Evolutionary conservation across 2,113 vertebrate species (phyloP), one percentile per base, ranked within the genome.

Genomic region (Lophochroa leadbeateri): DNA sequence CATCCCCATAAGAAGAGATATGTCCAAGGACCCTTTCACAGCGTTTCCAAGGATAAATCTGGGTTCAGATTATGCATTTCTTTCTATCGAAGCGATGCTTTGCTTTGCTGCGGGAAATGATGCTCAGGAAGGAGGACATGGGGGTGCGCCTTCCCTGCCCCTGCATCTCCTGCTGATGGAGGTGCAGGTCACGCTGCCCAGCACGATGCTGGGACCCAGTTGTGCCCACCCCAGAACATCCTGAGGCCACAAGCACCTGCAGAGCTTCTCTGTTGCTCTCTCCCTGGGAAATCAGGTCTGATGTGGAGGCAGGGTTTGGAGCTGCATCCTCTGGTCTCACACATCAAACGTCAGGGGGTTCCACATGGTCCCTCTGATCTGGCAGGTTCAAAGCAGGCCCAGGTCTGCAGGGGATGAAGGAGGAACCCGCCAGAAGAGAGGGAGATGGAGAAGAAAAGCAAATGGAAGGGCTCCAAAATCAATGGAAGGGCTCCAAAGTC

Each of bases 261-360:
- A 74, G 64, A 91, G 31, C 28, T 71, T 49, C 47, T 58, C 55
- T 41, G 23, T 52, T 43, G 69, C 61, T 67, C 39, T 27, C 17
- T 64, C 58, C 31, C 44, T n/a, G 21, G 53, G 28, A 47, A 64
- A 79, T 13, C 33, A 46, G 47, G 20, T 29, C 47, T 52, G 63
- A 57, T 5, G 2, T 0, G 6, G 58, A 39, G 44, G 4, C 0
- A 6, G 1, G 7, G 19, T 21, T 35, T 17, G 55, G 31, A 15
- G 41, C 49, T 91, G 58, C 47, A 55, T 71, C 70, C 70, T 43
- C 86, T 72, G 90, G 29, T 60, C 52, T 53, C 75, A 11, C 23
- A 13, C 10, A 41, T 17, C 64, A 55, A n/a, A 65, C 13, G 14
- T 52, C 71, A 0, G 3, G 23, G 52, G 18, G 65, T 5, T 79